These are phyloP conservation scores for Myrmophylax atrothorax DNA, from an alignment of 2,113 vertebrate genomes.

Conservation along the genomic window DNA sequence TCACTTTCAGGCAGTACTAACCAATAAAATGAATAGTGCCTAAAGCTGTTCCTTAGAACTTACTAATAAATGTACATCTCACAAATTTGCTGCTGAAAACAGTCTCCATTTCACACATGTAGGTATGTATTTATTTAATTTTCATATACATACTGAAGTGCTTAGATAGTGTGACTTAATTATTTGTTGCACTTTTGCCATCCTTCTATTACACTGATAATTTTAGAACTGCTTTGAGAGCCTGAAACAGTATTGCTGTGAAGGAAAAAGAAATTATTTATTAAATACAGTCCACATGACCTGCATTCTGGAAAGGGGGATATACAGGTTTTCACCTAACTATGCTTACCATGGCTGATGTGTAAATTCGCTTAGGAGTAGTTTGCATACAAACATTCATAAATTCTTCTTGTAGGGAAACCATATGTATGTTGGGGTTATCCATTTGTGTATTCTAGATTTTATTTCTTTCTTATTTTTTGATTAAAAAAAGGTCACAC, in stretches of 20 bases:
- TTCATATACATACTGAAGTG: neutral
- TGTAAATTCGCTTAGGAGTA: neutral
- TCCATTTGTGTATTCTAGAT: neutral
- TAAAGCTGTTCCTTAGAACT: neutral
- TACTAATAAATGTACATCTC: neutral
- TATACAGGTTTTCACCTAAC: neutral
- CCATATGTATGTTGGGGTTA: neutral
- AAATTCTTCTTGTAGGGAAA: neutral
- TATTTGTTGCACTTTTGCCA: neutral
- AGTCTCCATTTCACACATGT: neutral
- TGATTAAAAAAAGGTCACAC: neutral
- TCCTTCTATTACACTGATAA: neutral
- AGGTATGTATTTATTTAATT: neutral
- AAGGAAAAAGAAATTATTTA: neutral
- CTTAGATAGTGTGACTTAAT: neutral
- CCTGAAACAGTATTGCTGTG: neutral
- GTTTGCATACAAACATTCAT: neutral
- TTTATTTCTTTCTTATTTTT: neutral
- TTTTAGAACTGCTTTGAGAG: neutral
- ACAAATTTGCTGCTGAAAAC: conserved; percentile 2
- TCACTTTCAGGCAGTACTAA: neutral
- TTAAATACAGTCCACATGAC: neutral
- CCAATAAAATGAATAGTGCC: neutral
- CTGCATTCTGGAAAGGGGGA: neutral
- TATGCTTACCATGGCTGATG: neutral